Evolutionary conservation across 2,113 vertebrate genomes (phyloP).

Genomic region (Erpornis zantholeuca): DNA sequence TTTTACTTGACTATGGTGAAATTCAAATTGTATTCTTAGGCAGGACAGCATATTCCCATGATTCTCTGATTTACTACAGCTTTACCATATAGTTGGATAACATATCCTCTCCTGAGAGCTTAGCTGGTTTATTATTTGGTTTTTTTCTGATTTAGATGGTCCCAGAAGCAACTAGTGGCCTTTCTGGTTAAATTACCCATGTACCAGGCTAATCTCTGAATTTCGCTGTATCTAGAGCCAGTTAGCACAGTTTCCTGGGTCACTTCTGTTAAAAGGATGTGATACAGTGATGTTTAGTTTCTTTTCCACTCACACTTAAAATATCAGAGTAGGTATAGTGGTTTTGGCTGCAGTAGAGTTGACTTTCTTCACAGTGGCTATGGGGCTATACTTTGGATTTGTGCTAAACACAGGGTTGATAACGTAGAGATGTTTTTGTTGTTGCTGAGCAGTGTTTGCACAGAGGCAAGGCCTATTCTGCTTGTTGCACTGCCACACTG

Average conservation of each 20-base stretch:
- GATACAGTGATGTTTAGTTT: not conserved
- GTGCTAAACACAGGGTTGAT: not conserved
- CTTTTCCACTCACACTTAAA: not conserved
- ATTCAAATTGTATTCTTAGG: not conserved
- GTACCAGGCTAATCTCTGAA: not conserved
- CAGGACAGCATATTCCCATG: rapidly evolving
- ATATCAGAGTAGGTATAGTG: not conserved
- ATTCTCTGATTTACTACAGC: not conserved
- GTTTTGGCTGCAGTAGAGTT: not conserved
- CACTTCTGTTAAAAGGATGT: not conserved
- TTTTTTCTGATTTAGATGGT: not conserved
- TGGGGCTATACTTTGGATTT: not conserved
- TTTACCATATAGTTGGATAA: not conserved
- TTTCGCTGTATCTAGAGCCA: not conserved
- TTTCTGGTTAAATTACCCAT: not conserved
- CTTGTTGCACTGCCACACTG: not conserved
- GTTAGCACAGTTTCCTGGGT: not conserved
- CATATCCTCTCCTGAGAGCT: not conserved
- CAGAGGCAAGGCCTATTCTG: not conserved
- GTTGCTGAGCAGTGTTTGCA: not conserved
- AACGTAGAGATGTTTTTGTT: not conserved
- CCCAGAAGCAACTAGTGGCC: not conserved
- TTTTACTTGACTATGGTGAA: not conserved
- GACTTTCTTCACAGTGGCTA: not conserved
- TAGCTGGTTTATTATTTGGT: not conserved